phyloP scores from a whole-genome alignment of 2,888 invertebrate species.

The Dione vanillae region DNA sequence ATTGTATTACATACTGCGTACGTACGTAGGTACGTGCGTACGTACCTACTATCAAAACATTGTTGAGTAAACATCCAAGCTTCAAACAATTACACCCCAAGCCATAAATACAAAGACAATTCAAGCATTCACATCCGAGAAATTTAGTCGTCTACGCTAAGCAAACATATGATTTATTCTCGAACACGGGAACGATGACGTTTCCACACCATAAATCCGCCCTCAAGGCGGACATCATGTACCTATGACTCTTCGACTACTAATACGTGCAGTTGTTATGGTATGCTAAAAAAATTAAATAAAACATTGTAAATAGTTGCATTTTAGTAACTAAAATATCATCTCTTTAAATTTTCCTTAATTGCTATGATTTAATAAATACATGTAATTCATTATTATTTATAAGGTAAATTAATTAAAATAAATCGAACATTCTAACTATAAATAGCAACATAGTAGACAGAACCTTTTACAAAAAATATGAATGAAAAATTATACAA shows the following conservation, averaged over 20 bases:
- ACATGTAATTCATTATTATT: no score
- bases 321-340: no score
- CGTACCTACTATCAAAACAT: conserved; percentile 24
- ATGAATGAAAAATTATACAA: no score
- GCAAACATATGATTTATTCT: conserved; percentile 80
- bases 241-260: conserved; percentile 67
- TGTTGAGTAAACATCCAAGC: conserved; percentile 41
- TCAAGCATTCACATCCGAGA: conserved; percentile 59
- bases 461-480: no score
- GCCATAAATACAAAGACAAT: conserved; percentile 57
- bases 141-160: conserved; percentile 71
- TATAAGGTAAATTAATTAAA: no score
- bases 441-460: no score
- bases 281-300: neutral
- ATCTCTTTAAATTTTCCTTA: no score
- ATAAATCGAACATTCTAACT: no score
- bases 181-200: conserved; percentile 77
- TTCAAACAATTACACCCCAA: conserved; percentile 49
- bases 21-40: no score
- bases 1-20: no score
- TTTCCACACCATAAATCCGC: conserved; percentile 82
- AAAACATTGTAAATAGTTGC: neutral
- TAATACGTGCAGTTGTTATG: conserved; percentile 57
- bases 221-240: conserved; percentile 79
- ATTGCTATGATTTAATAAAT: no score